Conservation (phyloP, 2,888 invertebrate genomes). For the Cylindroiulus punctatus region DNA sequence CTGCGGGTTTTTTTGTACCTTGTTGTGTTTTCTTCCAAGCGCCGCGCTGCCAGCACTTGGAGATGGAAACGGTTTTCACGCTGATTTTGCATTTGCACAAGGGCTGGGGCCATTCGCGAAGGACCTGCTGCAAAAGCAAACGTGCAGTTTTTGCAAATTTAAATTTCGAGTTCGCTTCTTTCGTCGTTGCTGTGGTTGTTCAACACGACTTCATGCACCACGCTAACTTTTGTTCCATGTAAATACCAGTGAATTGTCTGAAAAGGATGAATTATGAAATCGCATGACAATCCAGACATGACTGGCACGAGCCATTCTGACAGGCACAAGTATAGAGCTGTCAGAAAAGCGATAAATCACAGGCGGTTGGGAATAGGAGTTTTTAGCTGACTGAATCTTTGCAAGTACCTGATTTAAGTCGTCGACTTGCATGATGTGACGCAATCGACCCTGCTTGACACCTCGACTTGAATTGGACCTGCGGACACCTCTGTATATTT, state of each 20-base stretch:
- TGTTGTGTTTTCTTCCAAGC: constrained; percentile 13
- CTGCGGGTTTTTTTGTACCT: neutral
- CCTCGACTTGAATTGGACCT: too few relatives aligned
- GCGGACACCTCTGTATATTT: too few relatives aligned
- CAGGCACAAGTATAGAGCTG: neutral
- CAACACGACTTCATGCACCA: too few relatives aligned
- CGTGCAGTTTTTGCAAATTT: neutral
- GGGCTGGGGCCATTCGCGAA: neutral
- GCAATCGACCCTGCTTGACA: too few relatives aligned
- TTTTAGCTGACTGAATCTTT: too few relatives aligned
- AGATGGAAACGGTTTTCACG: neutral
- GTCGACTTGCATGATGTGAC: too few relatives aligned
- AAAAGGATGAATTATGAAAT: neutral
- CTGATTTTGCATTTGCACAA: neutral
- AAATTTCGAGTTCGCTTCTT: neutral
- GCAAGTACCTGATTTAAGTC: too few relatives aligned
- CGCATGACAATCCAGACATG: neutral
- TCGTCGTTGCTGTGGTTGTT: too few relatives aligned
- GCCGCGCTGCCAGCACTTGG: too few relatives aligned
- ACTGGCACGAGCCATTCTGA: neutral
- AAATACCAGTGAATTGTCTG: neutral
- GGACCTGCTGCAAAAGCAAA: too few relatives aligned
- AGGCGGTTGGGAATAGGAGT: neutral
- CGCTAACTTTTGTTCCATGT: neutral
- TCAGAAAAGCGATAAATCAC: neutral